Evolutionary conservation across 2,797 vertebrate species (phyloP).

Genomic region (Gobionotothen gibberifrons): DNA sequence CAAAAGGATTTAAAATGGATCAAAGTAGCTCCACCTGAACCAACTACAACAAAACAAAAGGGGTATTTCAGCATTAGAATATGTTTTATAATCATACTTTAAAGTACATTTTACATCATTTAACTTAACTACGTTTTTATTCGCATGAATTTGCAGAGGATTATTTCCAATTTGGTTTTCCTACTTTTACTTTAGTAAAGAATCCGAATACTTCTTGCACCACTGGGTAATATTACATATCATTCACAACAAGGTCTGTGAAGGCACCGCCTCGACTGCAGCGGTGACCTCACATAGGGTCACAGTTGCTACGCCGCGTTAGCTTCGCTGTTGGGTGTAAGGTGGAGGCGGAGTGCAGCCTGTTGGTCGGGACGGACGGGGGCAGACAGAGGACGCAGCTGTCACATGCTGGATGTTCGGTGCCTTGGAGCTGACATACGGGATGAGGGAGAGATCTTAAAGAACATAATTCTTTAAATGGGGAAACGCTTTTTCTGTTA

Average conservation of each 20-base stretch:
- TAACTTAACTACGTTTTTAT: too few relatives aligned
- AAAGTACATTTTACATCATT: too few relatives aligned
- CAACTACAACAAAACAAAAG: too few relatives aligned
- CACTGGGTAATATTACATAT: too few relatives aligned
- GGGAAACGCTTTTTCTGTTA: not conserved
- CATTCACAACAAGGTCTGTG: not conserved
- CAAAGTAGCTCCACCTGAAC: too few relatives aligned
- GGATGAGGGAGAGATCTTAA: conserved; percentile 17
- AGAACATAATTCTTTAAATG: not conserved
- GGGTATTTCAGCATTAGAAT: too few relatives aligned
- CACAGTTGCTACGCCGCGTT: conserved; percentile 2
- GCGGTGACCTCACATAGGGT: conserved; percentile 3
- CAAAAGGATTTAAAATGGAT: too few relatives aligned
- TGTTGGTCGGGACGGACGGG: conserved; percentile 58
- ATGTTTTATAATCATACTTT: too few relatives aligned
- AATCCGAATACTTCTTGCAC: too few relatives aligned
- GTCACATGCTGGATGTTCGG: conserved; percentile 63
- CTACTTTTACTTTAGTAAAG: too few relatives aligned
- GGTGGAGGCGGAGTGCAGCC: conserved; percentile 61
- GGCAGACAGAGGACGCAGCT: conserved; percentile 72
- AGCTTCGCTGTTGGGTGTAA: not conserved
- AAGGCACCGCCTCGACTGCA: not conserved
- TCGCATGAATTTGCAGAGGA: too few relatives aligned
- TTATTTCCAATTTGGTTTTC: too few relatives aligned
- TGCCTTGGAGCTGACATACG: not conserved